A percentile compares a stretch with the other conserved stretches of the same genome.
These are phyloP conservation scores for Augochlorella aurata DNA, from an alignment of 2,888 invertebrate species.

Conservation along the genomic window DNA sequence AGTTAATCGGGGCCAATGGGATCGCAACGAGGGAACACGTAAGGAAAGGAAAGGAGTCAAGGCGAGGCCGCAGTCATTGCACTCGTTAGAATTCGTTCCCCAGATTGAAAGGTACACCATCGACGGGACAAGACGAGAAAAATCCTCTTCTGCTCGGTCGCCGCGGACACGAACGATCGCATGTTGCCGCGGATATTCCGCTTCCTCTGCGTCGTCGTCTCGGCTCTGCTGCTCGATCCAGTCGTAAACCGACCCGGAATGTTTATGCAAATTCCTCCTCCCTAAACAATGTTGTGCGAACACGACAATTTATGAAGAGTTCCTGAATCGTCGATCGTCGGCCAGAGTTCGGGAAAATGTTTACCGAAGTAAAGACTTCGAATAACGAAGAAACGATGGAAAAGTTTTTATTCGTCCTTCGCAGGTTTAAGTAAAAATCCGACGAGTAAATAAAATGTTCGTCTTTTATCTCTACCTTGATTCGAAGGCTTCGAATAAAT, in stretches of 20 bases:
- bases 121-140: background rate
- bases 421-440: too few relatives aligned
- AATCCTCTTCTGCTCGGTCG: background rate
- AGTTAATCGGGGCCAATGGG: constrained; percentile 59
- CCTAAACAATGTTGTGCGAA: background rate
- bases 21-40: constrained; percentile 49
- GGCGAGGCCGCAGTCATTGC: constrained; percentile 59
- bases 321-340: too few relatives aligned
- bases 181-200: background rate
- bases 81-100: constrained; percentile 53
- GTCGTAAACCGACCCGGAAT: background rate
- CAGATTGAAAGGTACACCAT: constrained; percentile 23
- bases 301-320: background rate
- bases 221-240: background rate
- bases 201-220: background rate
- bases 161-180: background rate
- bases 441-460: too few relatives aligned
- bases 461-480: too few relatives aligned
- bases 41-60: constrained; percentile 57
- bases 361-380: background rate
- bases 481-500: too few relatives aligned
- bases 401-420: too few relatives aligned
- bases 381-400: background rate
- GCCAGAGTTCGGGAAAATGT: too few relatives aligned
- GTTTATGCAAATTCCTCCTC: background rate